These are phyloP conservation scores for Boleophthalmus pectinirostris DNA, from an alignment of 2,113 vertebrate species.

Conservation along the genomic window DNA sequence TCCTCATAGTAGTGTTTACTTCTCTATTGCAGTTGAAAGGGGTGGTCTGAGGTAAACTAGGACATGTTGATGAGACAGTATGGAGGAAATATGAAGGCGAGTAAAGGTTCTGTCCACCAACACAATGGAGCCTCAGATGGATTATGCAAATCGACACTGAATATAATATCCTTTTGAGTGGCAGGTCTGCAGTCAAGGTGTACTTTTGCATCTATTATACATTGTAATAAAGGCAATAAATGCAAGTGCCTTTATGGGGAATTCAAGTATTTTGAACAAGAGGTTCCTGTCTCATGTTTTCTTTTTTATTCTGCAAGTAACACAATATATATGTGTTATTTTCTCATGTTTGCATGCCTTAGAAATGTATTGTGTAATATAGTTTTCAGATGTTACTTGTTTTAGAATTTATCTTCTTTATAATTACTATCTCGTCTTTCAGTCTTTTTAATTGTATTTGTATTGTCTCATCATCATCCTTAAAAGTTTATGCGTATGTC, in stretches of 20 bases:
- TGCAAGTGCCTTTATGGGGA: neutral
- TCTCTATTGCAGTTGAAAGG: neutral
- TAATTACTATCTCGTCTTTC: no score
- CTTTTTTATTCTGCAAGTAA: neutral
- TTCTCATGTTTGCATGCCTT: no score
- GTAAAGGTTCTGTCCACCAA: neutral
- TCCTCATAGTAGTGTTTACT: neutral
- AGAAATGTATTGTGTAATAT: no score
- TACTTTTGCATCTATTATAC: neutral
- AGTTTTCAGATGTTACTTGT: no score
- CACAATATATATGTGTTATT: no score
- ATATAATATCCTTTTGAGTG: neutral
- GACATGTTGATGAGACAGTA: neutral
- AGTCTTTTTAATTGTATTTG: no score
- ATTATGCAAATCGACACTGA: neutral
- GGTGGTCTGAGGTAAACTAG: neutral
- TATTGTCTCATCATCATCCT: no score
- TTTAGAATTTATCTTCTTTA: no score
- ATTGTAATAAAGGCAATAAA: neutral
- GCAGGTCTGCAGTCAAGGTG: neutral
- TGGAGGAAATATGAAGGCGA: neutral
- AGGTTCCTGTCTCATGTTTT: neutral
- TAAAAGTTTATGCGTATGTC: no score
- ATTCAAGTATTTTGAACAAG: neutral
- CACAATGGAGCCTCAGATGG: neutral